Evolutionary conservation across 1,140 invertebrate species (phyloP), one percentile per base, ranked within the genome.

Genomic region (Gonioctena quinquepunctata): DNA sequence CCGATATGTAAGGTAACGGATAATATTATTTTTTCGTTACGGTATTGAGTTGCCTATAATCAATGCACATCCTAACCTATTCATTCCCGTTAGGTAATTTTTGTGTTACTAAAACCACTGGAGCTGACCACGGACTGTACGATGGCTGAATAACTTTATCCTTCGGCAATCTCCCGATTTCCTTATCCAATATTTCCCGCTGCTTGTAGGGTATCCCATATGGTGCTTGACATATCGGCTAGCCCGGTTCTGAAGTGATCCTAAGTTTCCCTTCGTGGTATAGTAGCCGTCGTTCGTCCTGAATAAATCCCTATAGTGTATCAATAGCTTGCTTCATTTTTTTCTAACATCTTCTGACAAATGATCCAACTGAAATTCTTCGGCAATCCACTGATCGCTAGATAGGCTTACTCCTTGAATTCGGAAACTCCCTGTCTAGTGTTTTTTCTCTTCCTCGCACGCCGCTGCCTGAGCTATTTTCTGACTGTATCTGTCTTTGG

Each of bases 1-100:
- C 54, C 2, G 16, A 1, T 16, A 64, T 48, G 21, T 64, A 42
- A 6, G 61, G 28, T 1, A 64, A 13, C 3, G 61, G 60, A 16
- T 63, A 63, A 16, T 64, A 64, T 19, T 64, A 6, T 16, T 18
- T 64, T 64, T 64, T 42, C n/a, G 26, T 64, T 6, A 48, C 61
- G 13, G 6, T 48, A 33, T 63, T 63, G 4, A 63, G 60, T 4
- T 27, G 23, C 33, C 60, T 16, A 63, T 63, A 63, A 63, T 63
- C 60, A 19, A 63, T 63, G 16, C 27, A 63, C 60, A 63, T 63
- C 13, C 60, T 3, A 6, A 63, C 25, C 21, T 61, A 23, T 61
- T 27, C 21, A 11, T 61, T n/a, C 2, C 60, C 27, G 33, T 63
- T 33, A 11, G 60, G 60, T 63, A 63, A 48, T 19, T 27, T 48